Percentiles rank a stretch among this genome's conserved stretches.
Evolutionary conservation across 2,888 invertebrate species (phyloP).

Genomic region (Lithophane semibrunnea): DNA sequence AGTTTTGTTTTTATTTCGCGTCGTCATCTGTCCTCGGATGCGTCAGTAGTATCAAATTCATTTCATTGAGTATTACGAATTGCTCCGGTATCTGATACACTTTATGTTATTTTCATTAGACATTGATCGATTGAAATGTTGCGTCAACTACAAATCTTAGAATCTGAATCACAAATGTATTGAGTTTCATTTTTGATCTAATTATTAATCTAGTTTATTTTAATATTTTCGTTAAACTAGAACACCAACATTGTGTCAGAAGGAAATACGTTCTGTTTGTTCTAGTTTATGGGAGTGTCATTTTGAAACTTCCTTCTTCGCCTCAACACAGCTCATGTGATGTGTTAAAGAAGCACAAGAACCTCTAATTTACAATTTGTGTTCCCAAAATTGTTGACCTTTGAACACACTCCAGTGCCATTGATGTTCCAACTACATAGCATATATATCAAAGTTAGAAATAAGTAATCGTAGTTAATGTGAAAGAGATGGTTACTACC

Average conservation of each 20-base stretch:
- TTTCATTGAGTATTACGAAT: constrained; percentile 22
- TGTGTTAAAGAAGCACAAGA: not conserved
- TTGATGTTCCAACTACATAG: not conserved
- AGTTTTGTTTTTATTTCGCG: not conserved
- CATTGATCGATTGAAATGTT: constrained; percentile 44
- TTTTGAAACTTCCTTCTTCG: not conserved
- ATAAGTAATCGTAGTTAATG: not conserved
- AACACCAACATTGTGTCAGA: not conserved
- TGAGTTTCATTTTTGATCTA: constrained; percentile 32
- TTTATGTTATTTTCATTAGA: constrained; percentile 45
- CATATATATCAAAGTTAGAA: not conserved
- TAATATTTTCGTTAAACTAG: not conserved
- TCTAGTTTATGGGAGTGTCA: not conserved
- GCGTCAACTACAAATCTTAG: constrained; percentile 10
- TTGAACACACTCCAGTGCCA: not conserved
- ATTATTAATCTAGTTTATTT: constrained; percentile 7
- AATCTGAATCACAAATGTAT: constrained; percentile 44
- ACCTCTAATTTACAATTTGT: not conserved
- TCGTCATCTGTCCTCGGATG: not conserved
- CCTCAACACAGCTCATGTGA: no score
- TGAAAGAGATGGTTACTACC: not conserved
- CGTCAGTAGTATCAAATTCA: constrained; percentile 31
- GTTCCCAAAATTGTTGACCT: not conserved
- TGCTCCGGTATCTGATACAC: constrained; percentile 19
- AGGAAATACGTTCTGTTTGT: not conserved